Base-by-base conservation (phyloP, 1,140 invertebrate genomes). In the Papilio aristodemus region DNA sequence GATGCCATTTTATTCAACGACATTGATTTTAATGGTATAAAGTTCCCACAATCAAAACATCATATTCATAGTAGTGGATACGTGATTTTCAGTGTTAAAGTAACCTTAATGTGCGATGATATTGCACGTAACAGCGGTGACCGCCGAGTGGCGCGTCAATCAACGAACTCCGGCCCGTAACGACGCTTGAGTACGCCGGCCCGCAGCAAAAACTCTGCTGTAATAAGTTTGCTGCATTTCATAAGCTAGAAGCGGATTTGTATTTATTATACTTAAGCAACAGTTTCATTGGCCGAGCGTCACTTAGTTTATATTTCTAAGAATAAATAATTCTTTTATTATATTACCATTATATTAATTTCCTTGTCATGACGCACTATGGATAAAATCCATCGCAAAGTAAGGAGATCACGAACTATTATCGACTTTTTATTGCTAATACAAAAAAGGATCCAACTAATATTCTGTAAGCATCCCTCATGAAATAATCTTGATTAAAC, bases 101-200 rank as follows among this genome's bases (percentile, higher is more conserved):
- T 8, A 41, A 59, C 57, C 57, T 32, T 8, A 59, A 36, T 59
- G 32, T 59, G 25, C 9, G 39, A 10, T 41, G 32, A 38, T 38
- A 62, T 38, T 10, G 14, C 59, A 62, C 36, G 59, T 59, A 59
- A 37, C 58, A 5, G 43, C 17, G 10, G 17, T 73, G 63, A 71
- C 75, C 75, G 72, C 70, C 70, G 38, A 57, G 36, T 36, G 67
- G 72, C 59, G 73, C 71, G 63, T 71, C 74, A 79, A 79, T 76
- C 77, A 79, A 71, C 73, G 74, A 71, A 75, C 63, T 70, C 67
- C 50, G 43, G 38, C 36, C 66, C 72, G 71, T 76, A 76, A 74
- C 75, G 71, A 73, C 71, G 72, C 73, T 68, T 68, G 71, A 73
- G 66, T 66, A 54, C 17, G 54, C 41, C 27, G 57, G 32, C 17